Evolutionary conservation across 2,113 vertebrate species (phyloP).

Genomic region (Paramormyrops kingsleyae): DNA sequence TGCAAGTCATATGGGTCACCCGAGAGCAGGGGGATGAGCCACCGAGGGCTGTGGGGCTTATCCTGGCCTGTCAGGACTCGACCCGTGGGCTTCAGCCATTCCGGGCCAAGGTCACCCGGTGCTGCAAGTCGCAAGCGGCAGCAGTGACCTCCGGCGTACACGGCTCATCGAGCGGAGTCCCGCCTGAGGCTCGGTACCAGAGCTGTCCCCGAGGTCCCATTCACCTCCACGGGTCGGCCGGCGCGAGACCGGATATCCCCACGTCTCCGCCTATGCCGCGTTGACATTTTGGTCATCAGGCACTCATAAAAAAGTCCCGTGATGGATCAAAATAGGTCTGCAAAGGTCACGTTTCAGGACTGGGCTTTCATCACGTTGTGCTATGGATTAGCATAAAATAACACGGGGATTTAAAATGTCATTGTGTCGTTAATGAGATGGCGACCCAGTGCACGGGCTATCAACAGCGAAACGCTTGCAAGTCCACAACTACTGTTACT

Average conservation of each 20-base stretch:
- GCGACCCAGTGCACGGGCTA: not conserved
- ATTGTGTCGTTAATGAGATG: slow-evolving; percentile 13
- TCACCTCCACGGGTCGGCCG: not conserved
- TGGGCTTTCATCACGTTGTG: not conserved
- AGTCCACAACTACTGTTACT: not conserved
- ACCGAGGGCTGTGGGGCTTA: not conserved
- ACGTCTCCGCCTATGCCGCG: not conserved
- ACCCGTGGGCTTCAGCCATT: not conserved
- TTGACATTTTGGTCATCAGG: not conserved
- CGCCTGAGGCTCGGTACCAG: not conserved
- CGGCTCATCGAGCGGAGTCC: not conserved
- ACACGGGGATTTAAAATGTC: slow-evolving; percentile 7
- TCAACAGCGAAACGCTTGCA: not conserved
- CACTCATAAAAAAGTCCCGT: not conserved
- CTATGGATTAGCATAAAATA: slow-evolving; percentile 16
- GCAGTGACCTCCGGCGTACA: not conserved
- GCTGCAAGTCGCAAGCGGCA: not conserved
- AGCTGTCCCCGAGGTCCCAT: not conserved
- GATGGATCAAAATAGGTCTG: slow-evolving; percentile 5
- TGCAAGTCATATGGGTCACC: not conserved
- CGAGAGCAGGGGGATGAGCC: not conserved
- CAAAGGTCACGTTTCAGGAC: slow-evolving; percentile 6
- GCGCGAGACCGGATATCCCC: not conserved
- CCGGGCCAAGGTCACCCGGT: not conserved
- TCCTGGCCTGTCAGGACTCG: not conserved